A percentile compares a stretch with the other conserved stretches of the same genome.
These are phyloP conservation scores for Operophtera brumata DNA, from an alignment of 2,888 invertebrate genomes.

Conservation along the genomic window DNA sequence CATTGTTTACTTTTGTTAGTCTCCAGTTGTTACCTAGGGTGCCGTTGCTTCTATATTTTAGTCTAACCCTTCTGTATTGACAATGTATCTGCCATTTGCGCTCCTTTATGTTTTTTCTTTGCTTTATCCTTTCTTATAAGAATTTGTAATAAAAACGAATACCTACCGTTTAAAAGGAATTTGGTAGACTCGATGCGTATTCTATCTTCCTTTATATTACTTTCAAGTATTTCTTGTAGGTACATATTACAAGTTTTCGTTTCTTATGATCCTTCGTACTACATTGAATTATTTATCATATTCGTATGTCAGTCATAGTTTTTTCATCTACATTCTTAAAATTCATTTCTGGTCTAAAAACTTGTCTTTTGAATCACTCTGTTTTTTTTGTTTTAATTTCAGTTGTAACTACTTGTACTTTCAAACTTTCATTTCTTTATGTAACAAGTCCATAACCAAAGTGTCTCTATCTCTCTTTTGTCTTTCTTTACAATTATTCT, in stretches of 20 bases:
- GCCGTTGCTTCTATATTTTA: conserved; percentile 4
- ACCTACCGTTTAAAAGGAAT: conserved; percentile 8
- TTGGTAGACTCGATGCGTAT: conserved; percentile 12
- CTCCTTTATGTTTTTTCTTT: conserved; percentile 10
- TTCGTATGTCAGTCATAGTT: conserved; percentile 1
- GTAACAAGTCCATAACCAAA: too few relatives aligned
- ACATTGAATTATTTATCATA: neutral
- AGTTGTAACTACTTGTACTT: neutral
- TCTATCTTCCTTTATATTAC: neutral
- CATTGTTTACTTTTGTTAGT: conserved; percentile 18
- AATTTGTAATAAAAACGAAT: conserved; percentile 12
- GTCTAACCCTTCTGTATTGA: conserved; percentile 15
- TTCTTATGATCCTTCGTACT: neutral
- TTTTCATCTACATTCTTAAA: neutral
- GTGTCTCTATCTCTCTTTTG: neutral
- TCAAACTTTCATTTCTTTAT: too few relatives aligned
- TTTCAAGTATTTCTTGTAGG: neutral
- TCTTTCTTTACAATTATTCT: neutral
- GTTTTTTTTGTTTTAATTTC: too few relatives aligned
- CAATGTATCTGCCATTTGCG: conserved; percentile 12
- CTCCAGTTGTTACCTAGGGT: conserved; percentile 19
- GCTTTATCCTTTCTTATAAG: conserved; percentile 20
- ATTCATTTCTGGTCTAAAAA: neutral
- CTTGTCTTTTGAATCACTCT: neutral
- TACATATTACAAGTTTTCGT: neutral